phyloP scores from a whole-genome alignment of 2,888 invertebrate genomes.

The Sesamia inferens region DNA sequence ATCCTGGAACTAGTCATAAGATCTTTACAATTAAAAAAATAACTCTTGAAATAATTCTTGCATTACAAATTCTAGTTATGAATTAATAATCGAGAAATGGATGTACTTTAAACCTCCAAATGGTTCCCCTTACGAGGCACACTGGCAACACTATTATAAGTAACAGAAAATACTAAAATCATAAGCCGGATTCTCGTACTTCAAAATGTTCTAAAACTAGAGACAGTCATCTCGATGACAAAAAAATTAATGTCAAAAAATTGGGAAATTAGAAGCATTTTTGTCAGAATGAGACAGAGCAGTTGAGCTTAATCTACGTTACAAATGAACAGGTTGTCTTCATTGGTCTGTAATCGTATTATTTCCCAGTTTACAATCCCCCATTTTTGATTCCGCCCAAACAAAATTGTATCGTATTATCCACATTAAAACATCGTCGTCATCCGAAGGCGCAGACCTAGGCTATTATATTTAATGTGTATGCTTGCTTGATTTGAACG shows the following conservation, averaged over 20 bases:
- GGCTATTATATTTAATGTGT: constrained; percentile 88
- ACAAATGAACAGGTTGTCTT: too few relatives aligned
- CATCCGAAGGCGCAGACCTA: constrained; percentile 83
- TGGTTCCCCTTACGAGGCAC: not conserved
- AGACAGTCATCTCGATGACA: too few relatives aligned
- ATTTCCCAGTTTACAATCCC: not conserved
- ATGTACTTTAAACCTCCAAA: not conserved
- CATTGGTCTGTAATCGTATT: too few relatives aligned
- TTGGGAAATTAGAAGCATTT: too few relatives aligned
- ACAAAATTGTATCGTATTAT: constrained; percentile 59
- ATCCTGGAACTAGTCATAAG: not conserved
- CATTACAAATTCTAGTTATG: too few relatives aligned
- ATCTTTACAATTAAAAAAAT: not conserved
- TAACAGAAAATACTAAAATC: not conserved
- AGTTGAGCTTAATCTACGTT: too few relatives aligned
- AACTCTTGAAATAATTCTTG: too few relatives aligned
- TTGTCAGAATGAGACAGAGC: too few relatives aligned
- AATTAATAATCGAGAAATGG: not conserved
- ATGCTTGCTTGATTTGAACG: constrained; percentile 88
- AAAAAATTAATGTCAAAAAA: too few relatives aligned
- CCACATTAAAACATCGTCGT: constrained; percentile 68
- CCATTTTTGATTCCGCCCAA: not conserved
- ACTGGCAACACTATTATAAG: not conserved
- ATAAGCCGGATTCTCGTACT: too few relatives aligned
- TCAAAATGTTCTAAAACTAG: too few relatives aligned